phyloP scores from a whole-genome alignment of 2,797 vertebrate genomes.

The Spea hammondii region DNA sequence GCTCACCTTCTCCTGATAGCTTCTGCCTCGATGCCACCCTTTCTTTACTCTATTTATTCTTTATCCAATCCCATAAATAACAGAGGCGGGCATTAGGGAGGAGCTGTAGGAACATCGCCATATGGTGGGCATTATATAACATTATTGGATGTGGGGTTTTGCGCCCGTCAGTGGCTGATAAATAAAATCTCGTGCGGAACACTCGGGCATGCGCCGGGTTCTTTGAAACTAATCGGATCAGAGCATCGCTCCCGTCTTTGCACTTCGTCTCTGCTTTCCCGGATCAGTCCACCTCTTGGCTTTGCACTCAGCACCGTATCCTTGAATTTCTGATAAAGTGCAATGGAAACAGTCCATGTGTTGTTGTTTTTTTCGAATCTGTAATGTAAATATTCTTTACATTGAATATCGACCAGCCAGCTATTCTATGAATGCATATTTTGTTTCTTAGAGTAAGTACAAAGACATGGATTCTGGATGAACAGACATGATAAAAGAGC shows the following conservation, averaged over 20 bases:
- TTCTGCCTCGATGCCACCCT: not conserved
- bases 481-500: too few species aligned
- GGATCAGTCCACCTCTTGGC: not conserved
- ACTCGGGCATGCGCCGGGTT: not conserved
- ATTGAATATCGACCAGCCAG: too few species aligned
- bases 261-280: not conserved
- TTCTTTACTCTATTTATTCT: slow-evolving; percentile 10
- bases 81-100: not conserved
- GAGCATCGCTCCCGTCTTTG: not conserved
- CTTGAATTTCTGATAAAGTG: slow-evolving; percentile 26
- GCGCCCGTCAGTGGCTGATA: too few species aligned
- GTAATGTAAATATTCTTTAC: too few species aligned
- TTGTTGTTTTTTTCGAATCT: not conserved
- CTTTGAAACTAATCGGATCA: not conserved
- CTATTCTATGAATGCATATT: too few species aligned
- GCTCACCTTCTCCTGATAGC: not conserved
- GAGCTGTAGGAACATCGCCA: not conserved
- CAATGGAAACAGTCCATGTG: slow-evolving; percentile 13
- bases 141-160: too few species aligned
- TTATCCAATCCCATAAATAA: not conserved
- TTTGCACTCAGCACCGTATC: slow-evolving; percentile 22
- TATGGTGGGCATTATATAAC: not conserved
- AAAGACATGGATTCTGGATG: too few species aligned
- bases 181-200: too few species aligned
- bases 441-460: too few species aligned